Base-by-base conservation (phyloP, 1,140 invertebrate genomes). In the Anastrepha obliqua region DNA sequence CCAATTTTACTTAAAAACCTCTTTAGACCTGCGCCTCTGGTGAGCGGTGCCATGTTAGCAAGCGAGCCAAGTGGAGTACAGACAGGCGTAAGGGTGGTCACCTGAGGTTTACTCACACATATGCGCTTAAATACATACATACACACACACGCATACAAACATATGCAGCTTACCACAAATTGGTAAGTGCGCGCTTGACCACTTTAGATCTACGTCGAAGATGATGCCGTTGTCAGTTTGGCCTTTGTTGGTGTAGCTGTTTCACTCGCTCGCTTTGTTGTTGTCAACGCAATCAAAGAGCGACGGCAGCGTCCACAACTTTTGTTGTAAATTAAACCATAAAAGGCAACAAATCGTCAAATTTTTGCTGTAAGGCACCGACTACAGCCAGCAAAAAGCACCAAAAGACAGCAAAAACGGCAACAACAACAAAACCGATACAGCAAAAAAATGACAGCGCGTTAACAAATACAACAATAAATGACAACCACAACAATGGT, bases 241-340 rank as follows among this genome's bases (percentile, higher is more conserved):
- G 3, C 4, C 42, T 0, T 42, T 4, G 11, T 62, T 62, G 60
- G 0, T 62, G 60, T 62, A 0, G 29, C 5, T 11, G 9, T 9
- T 9, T 47, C 17, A 39, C 42, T 47, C 42, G 3, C 7, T 44
- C 13, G 15, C 17, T 44, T 39, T 47, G 67, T 47, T 74, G 3
- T 47, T 74, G 67, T 74, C 67, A 74, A 17, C 42, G 6, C 60
- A 44, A 15, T 74, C 15, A 74, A 47, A 74, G 13, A 47, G 67
- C 67, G 11, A 44, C 67, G 39, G 13, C 42, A n/a, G 42, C 42
- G 67, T 6, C 42, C 13, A 39, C 89, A 88, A 88, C 89, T 90
- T 89, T 90, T 89, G 89, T 88, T 89, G 90, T 90, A 91, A 91
- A 91, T 90, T 90, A 90, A 91, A 91, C 89, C 90, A 89, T 90